Evolutionary conservation across 2,797 vertebrate genomes (phyloP), one percentile per base, ranked within the genome.

Genomic region (Emydoidea blandingii): DNA sequence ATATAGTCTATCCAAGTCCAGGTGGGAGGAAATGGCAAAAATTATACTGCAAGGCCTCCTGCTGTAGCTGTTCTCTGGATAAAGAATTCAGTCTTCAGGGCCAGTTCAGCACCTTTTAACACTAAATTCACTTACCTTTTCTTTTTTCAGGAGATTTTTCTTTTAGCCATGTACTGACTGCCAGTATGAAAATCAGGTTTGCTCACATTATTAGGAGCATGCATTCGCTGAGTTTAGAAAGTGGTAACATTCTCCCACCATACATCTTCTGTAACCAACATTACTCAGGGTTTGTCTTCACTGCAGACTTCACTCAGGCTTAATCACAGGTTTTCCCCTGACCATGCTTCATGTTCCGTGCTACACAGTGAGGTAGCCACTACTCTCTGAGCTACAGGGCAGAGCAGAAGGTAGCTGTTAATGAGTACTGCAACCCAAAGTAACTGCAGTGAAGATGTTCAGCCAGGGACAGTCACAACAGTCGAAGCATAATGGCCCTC

Each of bases 31-130:
- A 3, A 41, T 2, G 72, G 31, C 34, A 84, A 47, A 31, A 80
- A 74, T 68, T 37, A 80, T 52, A 76, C 8, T 80, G 0, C 34
- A 65, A 9, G 16, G 16, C 16, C 1, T 93, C 57, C 23, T 5
- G 25, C 25, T 1, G 76, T 8, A 2, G 29, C 19, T 8, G 4
- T n/a, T 11, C 6, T 56, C 1, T 23, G 41, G 41, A 76, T 76
- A 76, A 76, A 76, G 62, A 83, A 0, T 1, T 56, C 49, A 94
- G 12, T 8, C 18, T 82, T 87, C 27, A 23, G 0, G 0, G 2
- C 57, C 84, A 72, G 14, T 18, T 92, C 54, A 92, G 12, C 21
- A 15, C 14, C 11, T 84, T 74, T 80, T 86, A 31, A 25, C 53
- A 25, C 8, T 50, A 7, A 12, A 92, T 25, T 86, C 6, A 2